Percentiles rank a stretch among this genome's conserved stretches.
These are phyloP conservation scores for Odocoileus virginianus DNA, from an alignment of 2,113 vertebrate species.

Conservation along the genomic window DNA sequence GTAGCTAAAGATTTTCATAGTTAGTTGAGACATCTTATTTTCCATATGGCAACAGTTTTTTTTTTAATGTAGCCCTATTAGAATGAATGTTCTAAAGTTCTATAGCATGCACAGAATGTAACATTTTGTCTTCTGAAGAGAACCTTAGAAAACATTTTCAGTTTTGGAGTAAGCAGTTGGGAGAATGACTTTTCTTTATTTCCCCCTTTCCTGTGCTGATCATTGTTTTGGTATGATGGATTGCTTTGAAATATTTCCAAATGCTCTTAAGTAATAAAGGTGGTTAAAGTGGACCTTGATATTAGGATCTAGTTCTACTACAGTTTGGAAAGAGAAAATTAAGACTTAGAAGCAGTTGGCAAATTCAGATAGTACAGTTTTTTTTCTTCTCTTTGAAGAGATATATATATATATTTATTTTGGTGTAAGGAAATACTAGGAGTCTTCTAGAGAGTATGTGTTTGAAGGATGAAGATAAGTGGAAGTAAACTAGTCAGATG, in stretches of 20 bases:
- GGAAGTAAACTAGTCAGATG: neutral
- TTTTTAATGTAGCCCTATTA: neutral
- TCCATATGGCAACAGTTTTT: neutral
- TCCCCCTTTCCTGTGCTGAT: neutral
- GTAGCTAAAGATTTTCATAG: conserved; percentile 20
- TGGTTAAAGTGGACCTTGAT: conserved; percentile 20
- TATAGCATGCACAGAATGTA: neutral
- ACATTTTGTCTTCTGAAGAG: conserved; percentile 25
- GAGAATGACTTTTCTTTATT: neutral
- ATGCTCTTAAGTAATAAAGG: conserved; percentile 13
- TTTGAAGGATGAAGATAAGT: conserved; percentile 34
- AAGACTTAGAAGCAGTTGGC: neutral
- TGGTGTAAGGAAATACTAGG: neutral
- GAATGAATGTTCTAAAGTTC: conserved; percentile 29
- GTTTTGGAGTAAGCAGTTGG: neutral
- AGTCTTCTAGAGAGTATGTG: neutral
- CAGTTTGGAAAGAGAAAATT: conserved; percentile 18
- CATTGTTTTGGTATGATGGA: conserved; percentile 24
- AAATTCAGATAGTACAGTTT: conserved; percentile 6
- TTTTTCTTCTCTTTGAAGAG: neutral
- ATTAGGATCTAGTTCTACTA: neutral
- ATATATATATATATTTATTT: conserved; percentile 20
- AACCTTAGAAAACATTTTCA: conserved; percentile 34
- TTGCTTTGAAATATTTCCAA: conserved; percentile 32
- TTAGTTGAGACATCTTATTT: neutral